A percentile compares a stretch with the other conserved stretches of the same genome.
Evolutionary conservation across 1,140 invertebrate species (phyloP).

Genomic region (Drosophila chauvacae): DNA sequence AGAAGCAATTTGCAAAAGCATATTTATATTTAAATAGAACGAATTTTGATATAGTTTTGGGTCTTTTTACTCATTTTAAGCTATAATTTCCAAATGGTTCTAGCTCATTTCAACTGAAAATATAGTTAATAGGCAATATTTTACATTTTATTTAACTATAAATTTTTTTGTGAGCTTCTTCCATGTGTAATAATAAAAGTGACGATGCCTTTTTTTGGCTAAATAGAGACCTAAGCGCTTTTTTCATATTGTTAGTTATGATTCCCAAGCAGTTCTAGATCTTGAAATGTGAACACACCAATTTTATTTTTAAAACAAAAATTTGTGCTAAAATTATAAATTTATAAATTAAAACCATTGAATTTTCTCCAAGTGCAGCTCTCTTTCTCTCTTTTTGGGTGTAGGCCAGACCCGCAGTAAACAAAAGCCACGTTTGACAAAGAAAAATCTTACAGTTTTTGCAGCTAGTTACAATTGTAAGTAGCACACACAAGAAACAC

Average conservation of each 20-base stretch:
- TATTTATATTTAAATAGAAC: background rate
- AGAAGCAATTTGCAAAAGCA: background rate
- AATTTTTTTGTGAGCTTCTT: background rate
- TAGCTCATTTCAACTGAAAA: background rate
- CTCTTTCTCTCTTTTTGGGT: slow-evolving; percentile 63
- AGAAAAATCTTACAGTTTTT: slow-evolving; percentile 70
- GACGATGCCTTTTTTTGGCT: no score
- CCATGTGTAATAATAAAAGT: no score
- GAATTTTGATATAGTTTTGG: background rate
- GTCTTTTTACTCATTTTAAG: background rate
- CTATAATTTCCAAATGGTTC: background rate
- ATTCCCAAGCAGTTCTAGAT: no score
- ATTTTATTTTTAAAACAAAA: background rate
- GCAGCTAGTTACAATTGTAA: slow-evolving; percentile 81
- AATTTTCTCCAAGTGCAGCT: slow-evolving; percentile 25
- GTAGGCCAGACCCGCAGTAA: slow-evolving; percentile 69
- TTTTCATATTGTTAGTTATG: no score
- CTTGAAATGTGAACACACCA: no score
- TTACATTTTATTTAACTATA: background rate
- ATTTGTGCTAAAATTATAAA: background rate
- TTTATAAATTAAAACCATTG: no score
- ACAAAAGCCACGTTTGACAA: slow-evolving; percentile 75
- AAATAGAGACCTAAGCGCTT: no score
- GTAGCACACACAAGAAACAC: slow-evolving; percentile 62
- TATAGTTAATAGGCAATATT: background rate